Percentiles rank a stretch among this genome's conserved stretches.
Conservation (phyloP, 2,888 invertebrate species). For the Dorcus hopei region DNA sequence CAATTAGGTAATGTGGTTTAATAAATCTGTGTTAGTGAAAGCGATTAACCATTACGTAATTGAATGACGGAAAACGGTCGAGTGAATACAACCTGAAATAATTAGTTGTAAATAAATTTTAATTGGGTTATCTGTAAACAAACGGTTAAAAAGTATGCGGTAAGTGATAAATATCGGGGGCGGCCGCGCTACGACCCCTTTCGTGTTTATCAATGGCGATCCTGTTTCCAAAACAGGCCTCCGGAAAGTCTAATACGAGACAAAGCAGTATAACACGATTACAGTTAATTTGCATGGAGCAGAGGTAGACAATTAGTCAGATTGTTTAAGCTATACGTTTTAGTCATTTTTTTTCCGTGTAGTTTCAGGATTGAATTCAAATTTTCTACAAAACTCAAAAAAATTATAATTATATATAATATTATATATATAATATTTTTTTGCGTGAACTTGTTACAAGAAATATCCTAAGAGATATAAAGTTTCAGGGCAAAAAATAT, state of each 20-base stretch:
- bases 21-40: too few species aligned
- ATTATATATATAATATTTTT: too few species aligned
- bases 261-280: constrained; percentile 38
- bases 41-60: too few species aligned
- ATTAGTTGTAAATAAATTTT: neutral
- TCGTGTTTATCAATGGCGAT: constrained; percentile 21
- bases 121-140: constrained; percentile 7
- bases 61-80: too few species aligned
- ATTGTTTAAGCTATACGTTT: constrained; percentile 32
- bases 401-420: too few species aligned
- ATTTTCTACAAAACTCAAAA: too few species aligned
- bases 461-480: too few species aligned
- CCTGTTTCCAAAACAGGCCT: constrained; percentile 19
- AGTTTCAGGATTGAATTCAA: too few species aligned
- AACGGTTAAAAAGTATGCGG: constrained; percentile 8
- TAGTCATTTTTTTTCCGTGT: neutral
- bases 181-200: constrained; percentile 2
- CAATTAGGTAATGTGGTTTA: too few species aligned
- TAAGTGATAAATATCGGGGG: constrained; percentile 8
- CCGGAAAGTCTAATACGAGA: constrained; percentile 28
- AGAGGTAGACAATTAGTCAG: constrained; percentile 38
- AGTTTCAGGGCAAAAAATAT: too few species aligned
- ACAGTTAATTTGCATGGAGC: constrained; percentile 38
- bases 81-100: too few species aligned
- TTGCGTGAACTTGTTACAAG: too few species aligned